Base-by-base conservation (phyloP, 1,140 invertebrate genomes). In the Eueides isabella region DNA sequence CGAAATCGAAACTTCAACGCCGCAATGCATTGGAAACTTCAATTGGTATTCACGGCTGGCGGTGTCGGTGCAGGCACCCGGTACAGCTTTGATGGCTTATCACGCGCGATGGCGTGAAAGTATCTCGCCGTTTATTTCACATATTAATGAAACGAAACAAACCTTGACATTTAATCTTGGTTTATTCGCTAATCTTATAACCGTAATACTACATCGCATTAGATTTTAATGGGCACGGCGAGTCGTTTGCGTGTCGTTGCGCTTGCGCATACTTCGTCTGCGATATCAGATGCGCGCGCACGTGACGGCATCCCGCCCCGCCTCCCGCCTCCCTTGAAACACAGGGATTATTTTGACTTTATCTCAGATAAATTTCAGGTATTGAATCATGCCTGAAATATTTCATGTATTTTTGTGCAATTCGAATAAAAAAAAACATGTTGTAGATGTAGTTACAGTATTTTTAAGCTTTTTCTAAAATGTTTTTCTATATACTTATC, bases 221-320 rank as follows among this genome's bases (percentile, higher is more conserved):
- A 63, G 61, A 63, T 63, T 63, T 63, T 63, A 63, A 63, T 63
- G 61, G 29, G 61, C 23, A 63, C 26, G 28, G 26, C 29, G 61
- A 63, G 61, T 74, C 29, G 67, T 85, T 83, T 80, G 85, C 81
- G 79, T 83, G 82, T 83, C 72, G 74, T 74, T 64, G 76, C 67
- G 77, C 75, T 72, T 74, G 76, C 79, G 80, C 80, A 84, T 88
- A 84, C 86, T 77, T 69, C 72, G 71, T 64, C 74, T 69, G 72
- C 70, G 64, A 72, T 90, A 88, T 89, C 88, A 77, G 85, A 89
- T 88, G 75, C 76, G 73, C 80, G 78, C 76, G 82, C 85, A 90
- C 88, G 87, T 90, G 88, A 85, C 81, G 86, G 84, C 76, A 89
- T 86, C 81, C 78, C 74, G 77, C 67, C 80, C 77, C 74, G 67